Base-by-base conservation (phyloP, 1,140 invertebrate species). In the Drosophila chauvacae region DNA sequence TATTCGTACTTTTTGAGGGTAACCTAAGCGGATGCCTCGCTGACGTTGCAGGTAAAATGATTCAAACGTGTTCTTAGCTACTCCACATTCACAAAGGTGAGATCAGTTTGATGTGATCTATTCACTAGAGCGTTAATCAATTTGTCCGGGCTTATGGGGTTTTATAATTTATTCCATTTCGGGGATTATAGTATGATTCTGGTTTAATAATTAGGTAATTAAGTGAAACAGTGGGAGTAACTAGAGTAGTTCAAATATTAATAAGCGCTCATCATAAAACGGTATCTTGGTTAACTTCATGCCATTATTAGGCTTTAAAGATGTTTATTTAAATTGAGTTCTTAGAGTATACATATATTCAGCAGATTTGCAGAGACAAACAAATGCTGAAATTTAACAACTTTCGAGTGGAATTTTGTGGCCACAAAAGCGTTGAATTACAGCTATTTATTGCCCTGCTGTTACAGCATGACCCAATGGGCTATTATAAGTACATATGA, bases 1-100 rank as follows among this genome's bases (percentile, higher is more conserved):
- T 72, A 51, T 59, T 37, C 20, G 39, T 50, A 58, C 13, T 42
- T 72, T 60, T 35, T 20, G 42, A 60, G 53, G 55, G 64, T 72
- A 50, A 72, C 64, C 42, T 9, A 69, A 72, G 51, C 42, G 69
- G 35, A 70, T 57, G 65, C 41, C 35, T 59, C 53, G 66, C 69
- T 72, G 69, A 59, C 30, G 68, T 37, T 72, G 69, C 69, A 72
- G 69, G 66, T 60, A 72, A 72, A 71, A 59, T 51, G 26, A 60
- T 60, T 42, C 14, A 72, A 72, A 73, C 68, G 71, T 51, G 70
- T 73, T 73, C 70, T 60, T 26, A 51, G 35, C 42, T 10, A 48
- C 66, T 59, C 35, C 37, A 50, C 68, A 70, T 18, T 45, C 37
- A n/a, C 14, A 72, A 42, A 42, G 56, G 30, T 72, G 70, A 72